Evolutionary conservation across 1,140 invertebrate genomes (phyloP), one percentile per base, ranked within the genome.

Genomic region (Drosophila pseudoananassae): DNA sequence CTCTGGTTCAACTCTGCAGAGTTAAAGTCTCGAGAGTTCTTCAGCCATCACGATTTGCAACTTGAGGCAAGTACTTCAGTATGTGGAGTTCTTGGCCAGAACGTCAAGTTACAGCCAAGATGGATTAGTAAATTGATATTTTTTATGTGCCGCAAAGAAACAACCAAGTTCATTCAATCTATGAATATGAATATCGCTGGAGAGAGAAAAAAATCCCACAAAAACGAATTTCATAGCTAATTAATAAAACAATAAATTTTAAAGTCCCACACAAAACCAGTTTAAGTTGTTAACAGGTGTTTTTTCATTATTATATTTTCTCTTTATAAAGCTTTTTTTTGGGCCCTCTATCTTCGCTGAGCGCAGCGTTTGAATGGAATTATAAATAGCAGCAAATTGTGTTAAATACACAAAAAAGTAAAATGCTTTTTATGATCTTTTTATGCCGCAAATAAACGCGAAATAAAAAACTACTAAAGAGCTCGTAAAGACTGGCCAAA

Each of bases 231-330:
- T 69, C 64, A 69, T 69, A 49, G 66, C 64, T 69, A 75, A 75
- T 59, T 43, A 68, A 65, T 40, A 64, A 60, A 56, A 71, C 61
- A 77, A 76, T 57, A 61, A 77, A 63, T 71, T 54, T 17, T 7
- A 20, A 68, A 66, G 47, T 61, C 47, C 47, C 61, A 51, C 45
- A 78, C 40, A 71, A 87, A 88, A 87, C 83, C 78, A 61, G 82
- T 87, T 87, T 45, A 27, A 81, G 63, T 63, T 77, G 54, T 71
- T 70, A 82, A 78, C 82, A 85, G 82, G 82, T 85, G 82, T 68
- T 71, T 74, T 63, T 63, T 60, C 49, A 29, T 69, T 55, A 47
- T 68, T 66, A 36, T 68, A 55, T 68, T 38, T 66, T 55, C 23
- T 65, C 29, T 68, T 65, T 50, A 61, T 66, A 29, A 20, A 15